Percentiles rank a stretch among this genome's conserved stretches.
Evolutionary conservation across 1,140 invertebrate genomes (phyloP).

Genomic region (Papilio machaon): DNA sequence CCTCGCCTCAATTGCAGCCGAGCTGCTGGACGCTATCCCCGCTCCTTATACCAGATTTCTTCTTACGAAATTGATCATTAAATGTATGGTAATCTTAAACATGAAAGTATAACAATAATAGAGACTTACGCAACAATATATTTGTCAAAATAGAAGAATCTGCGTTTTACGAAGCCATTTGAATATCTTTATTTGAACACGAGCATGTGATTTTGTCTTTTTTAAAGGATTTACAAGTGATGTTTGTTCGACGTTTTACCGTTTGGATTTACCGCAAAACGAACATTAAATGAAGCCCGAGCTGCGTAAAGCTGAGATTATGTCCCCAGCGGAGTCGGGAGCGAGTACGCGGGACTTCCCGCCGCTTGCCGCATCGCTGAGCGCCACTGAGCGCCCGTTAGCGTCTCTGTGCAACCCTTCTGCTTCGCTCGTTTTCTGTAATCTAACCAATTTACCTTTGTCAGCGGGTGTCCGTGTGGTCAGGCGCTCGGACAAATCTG

Average conservation of each 20-base stretch:
- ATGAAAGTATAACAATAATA: background rate
- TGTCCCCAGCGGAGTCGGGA: background rate
- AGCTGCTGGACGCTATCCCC: background rate
- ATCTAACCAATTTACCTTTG: slow-evolving; percentile 25
- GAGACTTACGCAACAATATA: background rate
- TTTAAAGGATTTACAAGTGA: slow-evolving; percentile 7
- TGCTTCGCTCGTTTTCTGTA: slow-evolving; percentile 8
- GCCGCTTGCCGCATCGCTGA: background rate
- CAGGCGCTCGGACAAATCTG: slow-evolving; percentile 1
- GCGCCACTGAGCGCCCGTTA: background rate
- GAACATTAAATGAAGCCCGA: slow-evolving; percentile 1
- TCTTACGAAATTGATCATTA: background rate
- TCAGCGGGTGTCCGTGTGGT: background rate
- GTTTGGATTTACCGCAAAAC: slow-evolving; percentile 2
- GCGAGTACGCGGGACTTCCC: background rate
- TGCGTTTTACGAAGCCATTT: background rate
- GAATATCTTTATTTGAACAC: background rate
- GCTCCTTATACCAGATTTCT: background rate
- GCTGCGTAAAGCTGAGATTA: slow-evolving; percentile 4
- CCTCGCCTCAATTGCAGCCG: background rate
- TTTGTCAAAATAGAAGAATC: background rate
- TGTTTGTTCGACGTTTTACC: slow-evolving; percentile 15
- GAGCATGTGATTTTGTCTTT: background rate
- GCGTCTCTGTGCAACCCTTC: background rate
- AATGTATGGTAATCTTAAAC: background rate